These are phyloP conservation scores for Harpalus rubripes DNA, from an alignment of 2,888 invertebrate species.

Conservation along the genomic window DNA sequence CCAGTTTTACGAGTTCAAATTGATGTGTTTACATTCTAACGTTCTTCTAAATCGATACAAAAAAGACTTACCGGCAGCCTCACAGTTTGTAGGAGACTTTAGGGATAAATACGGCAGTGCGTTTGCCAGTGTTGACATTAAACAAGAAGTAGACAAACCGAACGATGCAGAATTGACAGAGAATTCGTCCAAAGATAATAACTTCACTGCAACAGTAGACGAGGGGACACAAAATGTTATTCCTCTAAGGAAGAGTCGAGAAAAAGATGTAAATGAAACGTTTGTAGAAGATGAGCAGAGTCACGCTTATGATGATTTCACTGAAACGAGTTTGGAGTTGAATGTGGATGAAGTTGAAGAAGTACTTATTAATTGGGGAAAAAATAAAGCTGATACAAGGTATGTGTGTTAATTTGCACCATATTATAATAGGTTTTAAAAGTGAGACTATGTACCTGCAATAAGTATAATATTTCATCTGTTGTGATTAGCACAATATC, in stretches of 20 bases:
- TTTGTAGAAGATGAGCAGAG: conserved; percentile 24
- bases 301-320: conserved; percentile 26
- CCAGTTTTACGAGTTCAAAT: conserved; percentile 60
- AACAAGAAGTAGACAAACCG: conserved; percentile 49
- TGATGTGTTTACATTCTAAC: conserved; percentile 60
- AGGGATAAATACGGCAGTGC: conserved; percentile 25
- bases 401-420: conserved; percentile 18
- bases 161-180: conserved; percentile 1
- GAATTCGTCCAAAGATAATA: background rate
- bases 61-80: conserved; percentile 48
- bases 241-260: conserved; percentile 44
- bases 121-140: conserved; percentile 47
- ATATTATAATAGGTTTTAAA: too few relatives aligned
- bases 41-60: conserved; percentile 54
- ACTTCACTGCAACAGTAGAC: background rate
- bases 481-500: too few relatives aligned
- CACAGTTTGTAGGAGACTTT: conserved; percentile 12
- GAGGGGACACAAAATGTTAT: conserved; percentile 61
- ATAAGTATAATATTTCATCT: too few relatives aligned
- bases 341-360: conserved; percentile 57
- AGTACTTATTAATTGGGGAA: conserved; percentile 57
- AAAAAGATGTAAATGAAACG: background rate
- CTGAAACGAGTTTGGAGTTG: conserved; percentile 45
- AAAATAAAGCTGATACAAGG: conserved; percentile 45
- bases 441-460: too few relatives aligned